These are phyloP conservation scores for Enteromius viviparus DNA, from an alignment of 2,797 vertebrate genomes.

Conservation along the genomic window DNA sequence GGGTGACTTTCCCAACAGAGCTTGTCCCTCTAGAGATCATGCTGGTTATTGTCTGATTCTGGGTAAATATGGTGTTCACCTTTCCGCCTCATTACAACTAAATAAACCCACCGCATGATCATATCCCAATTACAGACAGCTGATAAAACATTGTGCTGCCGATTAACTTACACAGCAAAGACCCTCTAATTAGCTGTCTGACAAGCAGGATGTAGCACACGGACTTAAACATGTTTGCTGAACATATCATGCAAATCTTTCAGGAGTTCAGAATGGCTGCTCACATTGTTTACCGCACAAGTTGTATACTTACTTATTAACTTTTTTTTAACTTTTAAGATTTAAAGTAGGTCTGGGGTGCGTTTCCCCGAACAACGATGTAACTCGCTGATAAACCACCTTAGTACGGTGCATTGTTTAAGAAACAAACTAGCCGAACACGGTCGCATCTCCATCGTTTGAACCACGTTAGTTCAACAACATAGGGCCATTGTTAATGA, in stretches of 20 bases:
- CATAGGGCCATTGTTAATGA: too few species aligned
- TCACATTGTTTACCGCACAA: constrained; percentile 18
- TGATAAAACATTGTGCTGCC: constrained; percentile 61
- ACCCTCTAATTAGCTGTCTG: constrained; percentile 53
- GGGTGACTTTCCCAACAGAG: constrained; percentile 45
- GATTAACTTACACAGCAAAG: constrained; percentile 14
- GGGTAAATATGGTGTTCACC: constrained; percentile 58
- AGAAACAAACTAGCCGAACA: too few species aligned
- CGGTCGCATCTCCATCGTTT: too few species aligned
- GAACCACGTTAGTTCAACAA: too few species aligned
- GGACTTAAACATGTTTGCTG: constrained; percentile 17
- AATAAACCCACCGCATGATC: constrained; percentile 61
- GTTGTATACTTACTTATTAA: not conserved
- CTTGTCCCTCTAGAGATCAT: constrained; percentile 41
- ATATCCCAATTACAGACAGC: constrained; percentile 64
- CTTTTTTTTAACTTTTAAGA: too few species aligned
- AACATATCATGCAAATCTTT: constrained; percentile 19
- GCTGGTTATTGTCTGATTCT: constrained; percentile 43
- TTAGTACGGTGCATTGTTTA: too few species aligned
- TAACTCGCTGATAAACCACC: too few species aligned
- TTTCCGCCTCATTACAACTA: constrained; percentile 64
- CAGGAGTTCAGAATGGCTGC: not conserved
- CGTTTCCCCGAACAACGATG: too few species aligned
- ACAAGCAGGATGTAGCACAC: constrained; percentile 57
- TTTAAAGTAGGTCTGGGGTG: too few species aligned